Evolutionary conservation across 2,113 vertebrate genomes (phyloP).

Genomic region (Oreotrochilus melanogaster): DNA sequence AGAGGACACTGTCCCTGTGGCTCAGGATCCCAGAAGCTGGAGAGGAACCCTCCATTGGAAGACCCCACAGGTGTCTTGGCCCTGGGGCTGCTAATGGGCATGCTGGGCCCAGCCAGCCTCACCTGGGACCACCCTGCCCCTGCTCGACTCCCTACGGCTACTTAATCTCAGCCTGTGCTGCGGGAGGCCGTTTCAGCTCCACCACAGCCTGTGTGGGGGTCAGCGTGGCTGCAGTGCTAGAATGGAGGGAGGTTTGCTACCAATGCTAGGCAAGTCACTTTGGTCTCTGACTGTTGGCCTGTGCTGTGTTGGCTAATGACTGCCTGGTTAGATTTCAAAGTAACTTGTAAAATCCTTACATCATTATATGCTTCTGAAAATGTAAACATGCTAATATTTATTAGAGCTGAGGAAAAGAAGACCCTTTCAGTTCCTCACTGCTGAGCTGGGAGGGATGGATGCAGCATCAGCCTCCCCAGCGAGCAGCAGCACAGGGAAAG

Average conservation of each 20-base stretch:
- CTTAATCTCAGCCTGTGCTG: neutral
- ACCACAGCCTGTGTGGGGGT: rapidly evolving
- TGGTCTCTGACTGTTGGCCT: rapidly evolving
- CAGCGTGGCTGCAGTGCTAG: rapidly evolving
- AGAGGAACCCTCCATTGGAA: rapidly evolving
- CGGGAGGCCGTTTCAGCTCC: rapidly evolving
- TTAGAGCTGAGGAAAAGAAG: neutral
- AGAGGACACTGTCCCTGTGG: neutral
- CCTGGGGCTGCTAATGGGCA: neutral
- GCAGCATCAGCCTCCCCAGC: neutral
- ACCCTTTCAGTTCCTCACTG: neutral
- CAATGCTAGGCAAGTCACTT: rapidly evolving
- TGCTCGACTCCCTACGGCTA: neutral
- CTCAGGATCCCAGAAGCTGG: too few species aligned
- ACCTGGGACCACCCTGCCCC: neutral
- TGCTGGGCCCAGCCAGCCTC: neutral
- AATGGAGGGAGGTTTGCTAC: rapidly evolving
- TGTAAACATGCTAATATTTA: neutral
- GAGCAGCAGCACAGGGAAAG: neutral
- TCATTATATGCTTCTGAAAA: too few species aligned
- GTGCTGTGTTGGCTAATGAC: neutral
- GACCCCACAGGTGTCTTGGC: neutral
- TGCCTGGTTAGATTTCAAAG: neutral
- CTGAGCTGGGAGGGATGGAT: neutral
- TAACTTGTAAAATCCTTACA: neutral